Base-by-base conservation (phyloP, 2,888 invertebrate genomes). In the Macropis europaea region DNA sequence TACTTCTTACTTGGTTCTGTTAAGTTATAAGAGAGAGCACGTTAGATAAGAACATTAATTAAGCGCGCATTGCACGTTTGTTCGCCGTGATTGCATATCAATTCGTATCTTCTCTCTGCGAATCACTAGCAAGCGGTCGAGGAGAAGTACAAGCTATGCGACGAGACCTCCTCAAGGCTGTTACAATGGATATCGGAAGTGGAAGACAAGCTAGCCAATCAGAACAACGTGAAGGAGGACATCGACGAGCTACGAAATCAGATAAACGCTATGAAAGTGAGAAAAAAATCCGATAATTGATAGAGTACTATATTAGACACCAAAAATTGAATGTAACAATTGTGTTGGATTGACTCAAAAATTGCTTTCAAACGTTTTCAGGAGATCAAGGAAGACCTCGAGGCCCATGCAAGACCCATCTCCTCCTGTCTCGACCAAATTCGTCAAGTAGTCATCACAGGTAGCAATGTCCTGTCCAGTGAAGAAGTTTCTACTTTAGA, bases 101-200 rank as follows among this genome's bases (percentile, higher is more conserved):
- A 70, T 32, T 3, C 15, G 24, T 17, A 19, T 43, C 28, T 32
- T 36, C 26, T 60, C 30, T 68, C 57, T 61, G 47, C 61, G 57
- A 62, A 62, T 84, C 88, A 87, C 91, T 93, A 97, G 97, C 97
- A 97, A 96, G 97, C 97, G 87, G 96, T 97, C 83, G 96, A 97
- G 91, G 97, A 97, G 90, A 97, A 97, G 91, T 97, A 97, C 92
- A 95, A 95, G 89, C 92, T 96, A 84, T 97, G 97, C 91, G 96
- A 97, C 90, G 96, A 97, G 90, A 95, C 95, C 40, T 92, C 97
- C 68, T 94, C 94, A 73, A 96, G 96, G 88, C 92, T 97, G 66
- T 92, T 97, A 82, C 95, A 95, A 90, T 97, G 97, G 97, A 95
- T 98, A 82, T 93, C 93, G 22, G 95, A 95, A 70, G 92, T 97